Percentiles rank a stretch among this genome's conserved stretches.
Conservation (phyloP, 2,888 invertebrate genomes). For the Leptinotarsa juncta region DNA sequence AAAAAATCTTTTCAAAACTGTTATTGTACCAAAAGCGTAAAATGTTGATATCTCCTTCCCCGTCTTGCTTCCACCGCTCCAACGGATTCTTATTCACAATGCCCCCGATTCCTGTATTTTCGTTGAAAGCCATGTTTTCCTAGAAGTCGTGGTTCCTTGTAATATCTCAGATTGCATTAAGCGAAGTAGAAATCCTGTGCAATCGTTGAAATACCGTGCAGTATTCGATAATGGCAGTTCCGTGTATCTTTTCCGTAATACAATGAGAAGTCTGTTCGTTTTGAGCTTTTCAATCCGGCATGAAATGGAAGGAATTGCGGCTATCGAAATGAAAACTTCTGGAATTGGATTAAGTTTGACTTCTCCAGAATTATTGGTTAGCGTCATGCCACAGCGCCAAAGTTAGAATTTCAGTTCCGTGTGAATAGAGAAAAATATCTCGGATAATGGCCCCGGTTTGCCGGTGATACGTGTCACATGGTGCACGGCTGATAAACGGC, state of each 20-base stretch:
- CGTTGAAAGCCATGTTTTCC: constrained; percentile 17
- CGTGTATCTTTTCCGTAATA: constrained; percentile 37
- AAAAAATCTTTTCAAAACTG: too few species aligned
- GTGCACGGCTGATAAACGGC: constrained; percentile 29
- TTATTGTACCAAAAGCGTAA: too few species aligned
- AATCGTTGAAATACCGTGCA: constrained; percentile 37
- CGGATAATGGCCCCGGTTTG: constrained; percentile 28
- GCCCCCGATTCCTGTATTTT: neutral
- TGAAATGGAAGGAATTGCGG: constrained; percentile 37
- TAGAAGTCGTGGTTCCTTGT: constrained; percentile 4
- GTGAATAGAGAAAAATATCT: constrained; percentile 23
- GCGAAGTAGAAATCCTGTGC: constrained; percentile 31
- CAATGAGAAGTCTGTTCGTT: constrained; percentile 39
- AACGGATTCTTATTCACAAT: neutral
- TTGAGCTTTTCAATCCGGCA: constrained; percentile 42
- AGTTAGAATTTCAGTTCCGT: constrained; percentile 31
- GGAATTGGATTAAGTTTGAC: constrained; percentile 46
- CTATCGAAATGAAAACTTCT: constrained; percentile 41
- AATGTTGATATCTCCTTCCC: neutral
- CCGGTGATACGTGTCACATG: constrained; percentile 35
- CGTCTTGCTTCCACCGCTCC: neutral
- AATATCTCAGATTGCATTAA: constrained; percentile 31
- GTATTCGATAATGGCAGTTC: constrained; percentile 38
- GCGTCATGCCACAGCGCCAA: constrained; percentile 39
- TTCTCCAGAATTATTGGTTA: constrained; percentile 37